Evolutionary conservation across 2,888 invertebrate species (phyloP).

Genomic region (Vannuccia rotundouncinata): DNA sequence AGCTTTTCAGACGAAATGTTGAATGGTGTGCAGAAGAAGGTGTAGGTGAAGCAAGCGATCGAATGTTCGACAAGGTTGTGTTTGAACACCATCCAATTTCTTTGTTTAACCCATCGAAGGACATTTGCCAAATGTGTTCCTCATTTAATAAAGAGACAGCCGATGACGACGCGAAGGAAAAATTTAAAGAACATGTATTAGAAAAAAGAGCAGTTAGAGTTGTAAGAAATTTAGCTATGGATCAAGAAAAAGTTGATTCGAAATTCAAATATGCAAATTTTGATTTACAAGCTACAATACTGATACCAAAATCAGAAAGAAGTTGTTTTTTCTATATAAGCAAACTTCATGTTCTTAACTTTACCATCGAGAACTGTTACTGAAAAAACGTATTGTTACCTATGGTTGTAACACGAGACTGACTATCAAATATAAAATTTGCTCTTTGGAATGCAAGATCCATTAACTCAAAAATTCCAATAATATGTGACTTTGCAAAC

Average conservation of each 20-base stretch:
- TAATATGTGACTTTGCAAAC: no score
- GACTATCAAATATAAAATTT: no score
- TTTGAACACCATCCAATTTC: slow-evolving; percentile 19
- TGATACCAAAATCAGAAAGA: slow-evolving; percentile 26
- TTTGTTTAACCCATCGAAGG: slow-evolving; percentile 10
- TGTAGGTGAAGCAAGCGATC: background rate
- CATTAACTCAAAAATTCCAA: no score
- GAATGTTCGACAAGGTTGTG: slow-evolving; percentile 15
- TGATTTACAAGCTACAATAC: slow-evolving; percentile 26
- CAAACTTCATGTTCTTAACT: slow-evolving; percentile 19
- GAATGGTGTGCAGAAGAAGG: slow-evolving; percentile 5
- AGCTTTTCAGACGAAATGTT: slow-evolving; percentile 1
- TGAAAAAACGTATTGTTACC: background rate
- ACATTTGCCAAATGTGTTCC: slow-evolving; percentile 16
- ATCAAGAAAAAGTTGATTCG: slow-evolving; percentile 19
- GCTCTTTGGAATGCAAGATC: no score
- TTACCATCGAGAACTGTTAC: background rate
- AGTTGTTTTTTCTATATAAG: slow-evolving; percentile 24
- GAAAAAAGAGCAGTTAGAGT: slow-evolving; percentile 5
- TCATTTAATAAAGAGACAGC: slow-evolving; percentile 12
- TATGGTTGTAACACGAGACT: no score
- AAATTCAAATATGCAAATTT: slow-evolving; percentile 15
- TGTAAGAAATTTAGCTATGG: background rate
- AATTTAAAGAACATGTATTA: slow-evolving; percentile 1
- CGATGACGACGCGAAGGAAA: background rate